A percentile compares a stretch with the other conserved stretches of the same genome.
These are phyloP conservation scores for Nemotelus pantherinus DNA, from an alignment of 2,888 invertebrate species.

Conservation along the genomic window DNA sequence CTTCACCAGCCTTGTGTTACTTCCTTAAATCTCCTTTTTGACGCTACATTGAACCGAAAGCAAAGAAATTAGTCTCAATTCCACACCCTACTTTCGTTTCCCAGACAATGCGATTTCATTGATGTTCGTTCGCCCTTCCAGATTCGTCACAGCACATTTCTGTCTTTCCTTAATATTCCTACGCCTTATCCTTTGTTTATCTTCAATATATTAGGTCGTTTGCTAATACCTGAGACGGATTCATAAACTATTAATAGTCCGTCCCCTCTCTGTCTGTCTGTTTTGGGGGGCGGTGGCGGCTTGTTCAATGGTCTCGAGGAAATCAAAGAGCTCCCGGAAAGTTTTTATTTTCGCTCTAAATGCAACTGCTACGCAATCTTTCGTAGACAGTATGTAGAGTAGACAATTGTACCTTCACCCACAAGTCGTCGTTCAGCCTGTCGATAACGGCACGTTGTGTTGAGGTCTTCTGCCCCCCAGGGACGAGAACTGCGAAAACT, in stretches of 20 bases:
- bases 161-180: neutral
- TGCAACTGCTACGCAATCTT: neutral
- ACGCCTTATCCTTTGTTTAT: neutral
- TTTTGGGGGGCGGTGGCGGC: constrained; percentile 3
- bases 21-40: constrained; percentile 1
- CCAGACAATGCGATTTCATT: constrained; percentile 35
- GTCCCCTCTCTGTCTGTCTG: neutral
- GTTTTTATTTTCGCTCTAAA: neutral
- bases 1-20: constrained; percentile 3
- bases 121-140: constrained; percentile 30
- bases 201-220: neutral
- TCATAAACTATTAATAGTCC: constrained; percentile 35
- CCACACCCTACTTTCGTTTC: constrained; percentile 19
- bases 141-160: neutral
- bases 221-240: constrained; percentile 24
- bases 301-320: neutral
- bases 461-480: neutral
- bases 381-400: neutral
- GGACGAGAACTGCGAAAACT: constrained; percentile 25
- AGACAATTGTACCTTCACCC: no score
- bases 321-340: constrained; percentile 14
- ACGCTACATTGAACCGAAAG: constrained; percentile 31
- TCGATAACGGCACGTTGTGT: constrained; percentile 7
- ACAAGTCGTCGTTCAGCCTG: constrained; percentile 1
- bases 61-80: constrained; percentile 31